These are phyloP conservation scores for Andricus quercusramuli DNA, from an alignment of 2,888 invertebrate species.

Conservation along the genomic window DNA sequence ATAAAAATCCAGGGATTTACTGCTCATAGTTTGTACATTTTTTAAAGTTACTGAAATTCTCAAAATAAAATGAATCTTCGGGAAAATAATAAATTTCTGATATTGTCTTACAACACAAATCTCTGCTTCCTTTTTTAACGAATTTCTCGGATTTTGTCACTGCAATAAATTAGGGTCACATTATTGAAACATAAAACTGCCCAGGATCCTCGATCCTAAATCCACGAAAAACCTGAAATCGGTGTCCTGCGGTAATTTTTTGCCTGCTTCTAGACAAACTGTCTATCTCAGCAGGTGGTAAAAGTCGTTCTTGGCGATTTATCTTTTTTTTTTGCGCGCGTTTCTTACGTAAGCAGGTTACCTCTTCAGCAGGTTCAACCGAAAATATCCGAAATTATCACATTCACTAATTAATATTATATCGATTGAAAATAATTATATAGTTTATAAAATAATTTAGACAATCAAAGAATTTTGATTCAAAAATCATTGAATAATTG, in stretches of 20 bases:
- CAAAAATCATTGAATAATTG: too few species aligned
- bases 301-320: constrained; percentile 29
- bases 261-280: constrained; percentile 34
- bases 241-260: constrained; percentile 24
- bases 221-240: constrained; percentile 36
- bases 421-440: too few species aligned
- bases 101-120: not conserved
- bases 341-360: constrained; percentile 23
- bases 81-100: not conserved
- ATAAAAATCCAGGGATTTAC: too few species aligned
- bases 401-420: too few species aligned
- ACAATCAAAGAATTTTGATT: too few species aligned
- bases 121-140: not conserved
- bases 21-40: too few species aligned
- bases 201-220: constrained; percentile 2
- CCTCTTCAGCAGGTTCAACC: too few species aligned
- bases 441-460: too few species aligned
- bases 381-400: too few species aligned
- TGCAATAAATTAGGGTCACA: constrained; percentile 34
- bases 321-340: not conserved
- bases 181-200: constrained; percentile 24
- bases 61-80: too few species aligned
- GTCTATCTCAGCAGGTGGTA: constrained; percentile 41
- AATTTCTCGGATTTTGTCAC: constrained; percentile 16
- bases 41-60: too few species aligned